Evolutionary conservation across 2,888 invertebrate genomes (phyloP).

Genomic region (Rhingia rostrata): DNA sequence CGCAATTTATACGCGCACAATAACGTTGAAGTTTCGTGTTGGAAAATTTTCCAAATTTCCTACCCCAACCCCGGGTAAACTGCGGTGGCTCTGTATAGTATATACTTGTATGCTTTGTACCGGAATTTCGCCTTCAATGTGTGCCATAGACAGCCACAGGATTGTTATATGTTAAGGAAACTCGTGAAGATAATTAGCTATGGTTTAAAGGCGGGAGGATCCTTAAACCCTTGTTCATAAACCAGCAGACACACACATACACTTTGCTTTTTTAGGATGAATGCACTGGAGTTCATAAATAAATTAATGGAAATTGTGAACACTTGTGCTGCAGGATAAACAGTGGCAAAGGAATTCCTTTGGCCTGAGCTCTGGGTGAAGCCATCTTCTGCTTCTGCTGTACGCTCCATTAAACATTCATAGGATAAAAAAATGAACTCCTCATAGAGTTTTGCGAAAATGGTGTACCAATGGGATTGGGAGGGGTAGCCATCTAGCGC

Average conservation of each 20-base stretch:
- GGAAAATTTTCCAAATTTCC: constrained; percentile 33
- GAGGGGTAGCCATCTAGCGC: not conserved
- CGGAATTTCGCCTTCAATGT: constrained; percentile 49
- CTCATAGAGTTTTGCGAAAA: constrained; percentile 1
- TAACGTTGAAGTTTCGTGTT: constrained; percentile 15
- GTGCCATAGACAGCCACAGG: constrained; percentile 36
- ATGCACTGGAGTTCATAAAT: constrained; percentile 67
- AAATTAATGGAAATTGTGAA: constrained; percentile 65
- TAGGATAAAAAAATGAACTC: constrained; percentile 38
- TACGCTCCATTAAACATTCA: constrained; percentile 64
- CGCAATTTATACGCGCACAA: constrained; percentile 25
- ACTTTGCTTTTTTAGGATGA: constrained; percentile 5
- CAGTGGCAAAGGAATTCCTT: constrained; percentile 24
- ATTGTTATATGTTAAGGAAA: constrained; percentile 57
- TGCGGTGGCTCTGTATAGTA: constrained; percentile 30
- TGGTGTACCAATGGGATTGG: constrained; percentile 25
- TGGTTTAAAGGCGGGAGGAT: constrained; percentile 45
- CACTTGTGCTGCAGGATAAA: constrained; percentile 49
- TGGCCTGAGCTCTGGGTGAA: not conserved
- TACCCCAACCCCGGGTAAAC: constrained; percentile 14
- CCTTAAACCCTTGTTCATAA: too few species aligned
- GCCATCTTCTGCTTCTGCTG: constrained; percentile 13
- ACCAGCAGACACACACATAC: too few species aligned
- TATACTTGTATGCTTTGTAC: constrained; percentile 3
- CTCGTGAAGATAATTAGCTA: constrained; percentile 66